Percentiles rank a stretch among this genome's conserved stretches.
These are phyloP conservation scores for Diabrotica balteata DNA, from an alignment of 2,888 invertebrate species.

Conservation along the genomic window DNA sequence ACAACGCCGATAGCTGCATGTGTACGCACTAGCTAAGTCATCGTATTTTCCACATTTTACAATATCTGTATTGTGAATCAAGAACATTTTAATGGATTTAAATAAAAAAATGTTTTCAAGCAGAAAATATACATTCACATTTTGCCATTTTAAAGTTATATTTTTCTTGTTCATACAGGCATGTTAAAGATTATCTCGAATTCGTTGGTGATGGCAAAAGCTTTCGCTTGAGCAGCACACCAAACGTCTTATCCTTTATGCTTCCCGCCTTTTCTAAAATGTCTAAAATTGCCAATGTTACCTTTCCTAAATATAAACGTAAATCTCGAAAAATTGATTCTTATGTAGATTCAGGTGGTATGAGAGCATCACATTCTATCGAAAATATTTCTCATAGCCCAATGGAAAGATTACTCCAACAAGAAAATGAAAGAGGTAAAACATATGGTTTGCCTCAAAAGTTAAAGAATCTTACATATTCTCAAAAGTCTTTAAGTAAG, in stretches of 20 bases:
- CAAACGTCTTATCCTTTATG: conserved; percentile 35
- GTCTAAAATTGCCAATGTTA: conserved; percentile 25
- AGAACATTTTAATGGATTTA: too few species aligned
- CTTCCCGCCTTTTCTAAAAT: conserved; percentile 24
- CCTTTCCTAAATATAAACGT: conserved; percentile 40
- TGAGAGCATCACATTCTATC: conserved; percentile 43
- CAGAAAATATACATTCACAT: too few species aligned
- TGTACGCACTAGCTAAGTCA: too few species aligned
- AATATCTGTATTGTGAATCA: too few species aligned
- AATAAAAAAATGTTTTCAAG: too few species aligned
- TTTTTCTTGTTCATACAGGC: conserved; percentile 43
- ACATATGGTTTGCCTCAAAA: conserved; percentile 64
- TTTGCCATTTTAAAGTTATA: conserved; percentile 1
- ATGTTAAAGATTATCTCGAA: conserved; percentile 57
- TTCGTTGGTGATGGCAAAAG: conserved; percentile 57
- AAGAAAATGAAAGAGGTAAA: conserved; percentile 68
- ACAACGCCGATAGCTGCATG: too few species aligned
- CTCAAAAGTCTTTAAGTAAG: conserved; percentile 69
- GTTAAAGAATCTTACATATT: conserved; percentile 69
- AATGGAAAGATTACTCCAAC: conserved; percentile 60
- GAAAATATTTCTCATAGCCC: conserved; percentile 40
- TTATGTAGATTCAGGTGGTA: conserved; percentile 42
- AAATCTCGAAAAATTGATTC: conserved; percentile 47
- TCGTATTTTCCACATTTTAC: too few species aligned
- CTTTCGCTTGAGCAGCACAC: conserved; percentile 54